These are phyloP conservation scores for Eretmocerus hayati DNA, from an alignment of 2,888 invertebrate genomes.

Conservation along the genomic window DNA sequence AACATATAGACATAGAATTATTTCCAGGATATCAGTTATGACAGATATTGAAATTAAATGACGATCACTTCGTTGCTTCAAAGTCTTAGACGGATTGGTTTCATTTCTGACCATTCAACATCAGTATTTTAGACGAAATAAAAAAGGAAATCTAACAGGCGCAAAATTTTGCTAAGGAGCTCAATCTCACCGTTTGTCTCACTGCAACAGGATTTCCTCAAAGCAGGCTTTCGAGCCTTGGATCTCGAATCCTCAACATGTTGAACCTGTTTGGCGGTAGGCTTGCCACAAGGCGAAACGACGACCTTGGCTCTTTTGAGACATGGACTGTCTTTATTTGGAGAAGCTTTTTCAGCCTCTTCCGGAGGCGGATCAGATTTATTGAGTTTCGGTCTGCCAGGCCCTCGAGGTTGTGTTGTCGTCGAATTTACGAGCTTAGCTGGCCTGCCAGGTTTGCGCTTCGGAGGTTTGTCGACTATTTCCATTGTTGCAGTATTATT, in stretches of 20 bases:
- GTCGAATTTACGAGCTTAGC: slow-evolving; percentile 51
- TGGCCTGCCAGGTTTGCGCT: slow-evolving; percentile 66
- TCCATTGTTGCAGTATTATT: no score
- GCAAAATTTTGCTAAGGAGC: no score
- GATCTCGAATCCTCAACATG: slow-evolving; percentile 6
- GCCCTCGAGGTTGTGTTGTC: slow-evolving; percentile 48
- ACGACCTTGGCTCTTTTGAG: slow-evolving; percentile 16
- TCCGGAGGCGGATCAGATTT: not conserved
- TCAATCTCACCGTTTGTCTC: no score
- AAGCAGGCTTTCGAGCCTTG: slow-evolving; percentile 14
- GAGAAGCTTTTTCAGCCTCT: slow-evolving; percentile 3
- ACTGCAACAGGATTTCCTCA: slow-evolving; percentile 16
- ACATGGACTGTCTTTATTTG: slow-evolving; percentile 9
- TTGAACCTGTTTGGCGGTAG: slow-evolving; percentile 6
- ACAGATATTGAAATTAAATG: not conserved
- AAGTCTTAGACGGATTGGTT: no score
- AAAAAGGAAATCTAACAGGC: no score
- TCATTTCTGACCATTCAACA: no score
- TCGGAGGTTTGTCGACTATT: no score
- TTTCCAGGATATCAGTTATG: no score
- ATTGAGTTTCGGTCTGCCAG: slow-evolving; percentile 46
- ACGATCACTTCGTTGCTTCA: no score
- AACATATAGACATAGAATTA: no score
- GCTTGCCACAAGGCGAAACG: slow-evolving; percentile 13
- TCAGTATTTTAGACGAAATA: no score